Percentiles rank a stretch among this genome's conserved stretches.
phyloP scores from a whole-genome alignment of 2,888 invertebrate species.

The Macrosoma leucophasiata region DNA sequence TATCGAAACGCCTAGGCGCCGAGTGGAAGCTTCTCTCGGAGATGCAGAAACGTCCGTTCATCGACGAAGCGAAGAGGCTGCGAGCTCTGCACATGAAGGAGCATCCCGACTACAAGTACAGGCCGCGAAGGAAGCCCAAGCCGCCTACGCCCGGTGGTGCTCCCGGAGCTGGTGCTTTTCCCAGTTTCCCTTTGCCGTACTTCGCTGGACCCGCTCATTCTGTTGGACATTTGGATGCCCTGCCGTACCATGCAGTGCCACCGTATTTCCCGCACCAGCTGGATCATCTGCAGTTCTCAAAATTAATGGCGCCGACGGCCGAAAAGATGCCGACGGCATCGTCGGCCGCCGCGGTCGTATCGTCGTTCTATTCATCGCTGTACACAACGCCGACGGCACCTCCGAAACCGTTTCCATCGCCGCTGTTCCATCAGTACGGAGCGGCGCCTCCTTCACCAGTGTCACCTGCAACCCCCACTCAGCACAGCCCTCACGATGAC shows the following conservation, averaged over 20 bases:
- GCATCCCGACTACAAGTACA: slow-evolving; percentile 93
- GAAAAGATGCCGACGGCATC: slow-evolving; percentile 65
- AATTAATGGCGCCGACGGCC: slow-evolving; percentile 70
- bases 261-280: slow-evolving; percentile 87
- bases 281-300: slow-evolving; percentile 79
- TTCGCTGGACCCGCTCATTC: slow-evolving; percentile 78
- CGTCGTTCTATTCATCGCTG: slow-evolving; percentile 81
- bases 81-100: slow-evolving; percentile 93
- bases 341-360: slow-evolving; percentile 77
- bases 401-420: slow-evolving; percentile 70
- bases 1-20: slow-evolving; percentile 92
- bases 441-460: slow-evolving; percentile 63
- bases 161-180: slow-evolving; percentile 73
- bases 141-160: slow-evolving; percentile 75
- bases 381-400: slow-evolving; percentile 75
- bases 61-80: slow-evolving; percentile 94
- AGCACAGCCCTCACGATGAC: slow-evolving; percentile 72
- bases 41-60: slow-evolving; percentile 92
- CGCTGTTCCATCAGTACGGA: slow-evolving; percentile 72
- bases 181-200: slow-evolving; percentile 79
- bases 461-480: slow-evolving; percentile 59
- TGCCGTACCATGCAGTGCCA: slow-evolving; percentile 80
- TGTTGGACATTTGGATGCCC: slow-evolving; percentile 74
- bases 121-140: slow-evolving; percentile 90
- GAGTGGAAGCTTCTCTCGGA: slow-evolving; percentile 95